Base-by-base conservation (phyloP, 1,140 invertebrate genomes). In the Papilio xuthus region DNA sequence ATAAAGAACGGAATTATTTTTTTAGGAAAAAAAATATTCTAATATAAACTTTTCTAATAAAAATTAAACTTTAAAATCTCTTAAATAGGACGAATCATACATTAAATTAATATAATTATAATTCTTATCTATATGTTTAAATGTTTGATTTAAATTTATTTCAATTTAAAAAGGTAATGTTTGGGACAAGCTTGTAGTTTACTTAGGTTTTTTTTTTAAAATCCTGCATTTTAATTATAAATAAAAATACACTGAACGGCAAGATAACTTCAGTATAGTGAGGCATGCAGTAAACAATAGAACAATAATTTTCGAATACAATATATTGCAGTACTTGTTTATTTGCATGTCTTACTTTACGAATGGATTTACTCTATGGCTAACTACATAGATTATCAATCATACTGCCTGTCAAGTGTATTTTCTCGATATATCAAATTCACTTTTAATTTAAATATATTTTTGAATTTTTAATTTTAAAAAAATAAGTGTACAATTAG, bases 161-260 rank as follows among this genome's bases (percentile, higher is more conserved):
- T 37, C 53, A 76, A 63, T 32, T 63, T 56, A 47, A 73, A 73
- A 73, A 73, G 70, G 42, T 47, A 44, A 6, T 44, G 23, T 47
- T 75, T 56, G 74, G 74, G 74, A 76, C 74, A 76, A 60, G 56
- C 74, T 60, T 60, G 53, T 63, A 56, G 18, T 75, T 75, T 53
- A 63, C 37, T 7, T 15, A 0, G 23, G 26, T 26, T 60, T 60
- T 60, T n/a, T 18, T 26, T 26, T 26, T 13, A 47, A 47, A 18
- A n/a, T n/a, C 3, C 1, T 18, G 4, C 44, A 47, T 47, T 13
- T 73, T 20, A 28, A 32, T 15, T 28, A 63, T 28, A 63, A 26
- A 12, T 10, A 60, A 12, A 60, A 60, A 26, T 60, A 26, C 13
- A 32, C 4, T 67, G 6, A 15, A 26, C 42, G 32, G n/a, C 69